Evolutionary conservation across 2,797 vertebrate species (phyloP), one percentile per base, ranked within the genome.

Genomic region (Lepilemur ruficaudatus): DNA sequence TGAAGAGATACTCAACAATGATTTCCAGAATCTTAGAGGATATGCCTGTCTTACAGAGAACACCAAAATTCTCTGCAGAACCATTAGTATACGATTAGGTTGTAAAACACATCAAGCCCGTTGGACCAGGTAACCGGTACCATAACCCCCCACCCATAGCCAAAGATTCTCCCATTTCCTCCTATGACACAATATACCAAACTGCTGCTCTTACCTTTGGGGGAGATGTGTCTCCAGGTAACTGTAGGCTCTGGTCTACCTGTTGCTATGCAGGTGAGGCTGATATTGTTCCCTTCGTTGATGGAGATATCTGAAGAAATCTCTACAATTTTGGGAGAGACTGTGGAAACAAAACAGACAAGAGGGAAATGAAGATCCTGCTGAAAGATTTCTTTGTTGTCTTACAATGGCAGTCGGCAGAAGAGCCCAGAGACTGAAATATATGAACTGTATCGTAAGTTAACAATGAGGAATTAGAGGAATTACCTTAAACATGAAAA

Each of bases 151-250:
- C 46, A 20, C 22, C 50, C 1, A 6, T 17, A 12, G 13, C 18
- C 41, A 80, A 1, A 0, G 5, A 8, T 8, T 23, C 10, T 83
- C 32, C 12, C n/a, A 4, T 35, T 14, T 81, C n/a, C 32, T 50
- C n/a, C 46, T 1, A 4, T 0, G 7, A 80, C 12, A 6, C 4
- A 2, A 50, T 2, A n/a, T 5, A 75, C 12, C 43, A 43, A 75
- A 35, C 18, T 0, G 1, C 17, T 67, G 32, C 30, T 93, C 98
- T 98, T 98, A 99, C 99, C 99, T 99, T 98, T 99, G 76, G 99
- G 99, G 0, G 99, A 99, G 97, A 99, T 98, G 92, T 99, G 99
- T 96, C 99, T 98, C 99, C 99, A 99, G 97, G 98, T 99, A 85
- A 99, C 98, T 1, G 99, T 99, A 5, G 99, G 99, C 46, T 99